Conservation (phyloP, 2,797 vertebrate species). For the Epinephelus awoara region DNA sequence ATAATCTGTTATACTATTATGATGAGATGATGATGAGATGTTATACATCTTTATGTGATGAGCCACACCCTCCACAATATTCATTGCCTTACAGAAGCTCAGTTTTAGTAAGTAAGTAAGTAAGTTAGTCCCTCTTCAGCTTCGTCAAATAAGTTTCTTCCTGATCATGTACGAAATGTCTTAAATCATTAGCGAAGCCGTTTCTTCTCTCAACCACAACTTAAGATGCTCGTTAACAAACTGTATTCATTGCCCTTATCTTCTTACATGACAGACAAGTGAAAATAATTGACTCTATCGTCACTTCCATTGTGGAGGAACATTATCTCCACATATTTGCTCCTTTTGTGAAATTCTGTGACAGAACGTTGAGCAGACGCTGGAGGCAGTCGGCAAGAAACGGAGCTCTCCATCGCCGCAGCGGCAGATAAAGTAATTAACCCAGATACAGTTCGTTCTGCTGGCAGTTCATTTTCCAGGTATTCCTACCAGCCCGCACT, state of each 20-base stretch:
- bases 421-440: constrained; percentile 73
- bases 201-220: no score
- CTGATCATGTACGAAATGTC: neutral
- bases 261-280: neutral
- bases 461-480: constrained; percentile 67
- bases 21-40: no score
- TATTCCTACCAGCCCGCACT: constrained; percentile 53
- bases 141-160: neutral
- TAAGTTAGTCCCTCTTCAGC: neutral
- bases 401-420: neutral
- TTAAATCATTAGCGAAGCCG: neutral
- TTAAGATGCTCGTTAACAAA: neutral
- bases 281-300: neutral
- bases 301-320: neutral
- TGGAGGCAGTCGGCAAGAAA: constrained; percentile 43
- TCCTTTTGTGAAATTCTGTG: constrained; percentile 18
- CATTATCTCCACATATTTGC: neutral
- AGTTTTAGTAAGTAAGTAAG: no score
- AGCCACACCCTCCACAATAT: no score
- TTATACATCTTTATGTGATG: no score
- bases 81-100: no score
- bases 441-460: constrained; percentile 72
- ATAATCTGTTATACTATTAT: no score
- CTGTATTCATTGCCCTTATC: fast-evolving
- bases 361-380: constrained; percentile 10